A percentile compares a stretch with the other conserved stretches of the same genome.
Conservation (phyloP, 2,888 invertebrate genomes). For the Tetropium fuscum region DNA sequence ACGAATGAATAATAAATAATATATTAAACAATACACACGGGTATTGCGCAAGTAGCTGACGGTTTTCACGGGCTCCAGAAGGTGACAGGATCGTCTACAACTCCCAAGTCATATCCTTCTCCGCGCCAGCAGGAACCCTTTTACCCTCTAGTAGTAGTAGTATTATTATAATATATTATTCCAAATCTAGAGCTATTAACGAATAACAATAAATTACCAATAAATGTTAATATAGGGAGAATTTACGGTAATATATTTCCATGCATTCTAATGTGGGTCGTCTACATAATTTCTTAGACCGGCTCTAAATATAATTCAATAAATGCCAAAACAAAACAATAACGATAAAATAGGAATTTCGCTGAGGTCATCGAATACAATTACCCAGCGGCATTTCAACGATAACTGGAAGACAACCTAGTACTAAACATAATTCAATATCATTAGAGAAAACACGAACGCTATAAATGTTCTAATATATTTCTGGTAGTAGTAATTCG, state of each 20-base stretch:
- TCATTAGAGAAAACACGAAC: conserved; percentile 7
- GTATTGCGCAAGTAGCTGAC: too few species aligned
- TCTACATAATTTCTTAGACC: neutral
- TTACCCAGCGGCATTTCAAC: conserved; percentile 1
- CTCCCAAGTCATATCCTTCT: too few species aligned
- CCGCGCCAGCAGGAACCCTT: too few species aligned
- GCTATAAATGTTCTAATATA: too few species aligned
- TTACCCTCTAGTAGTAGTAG: too few species aligned
- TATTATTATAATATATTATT: too few species aligned
- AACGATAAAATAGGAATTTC: conserved; percentile 7
- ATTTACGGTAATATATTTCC: neutral
- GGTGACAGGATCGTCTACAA: too few species aligned
- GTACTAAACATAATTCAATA: neutral
- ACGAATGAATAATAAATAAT: too few species aligned
- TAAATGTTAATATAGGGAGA: neutral
- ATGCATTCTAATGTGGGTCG: conserved; percentile 5
- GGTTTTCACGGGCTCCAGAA: too few species aligned
- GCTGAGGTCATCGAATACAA: neutral
- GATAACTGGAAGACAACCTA: neutral
- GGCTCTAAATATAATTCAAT: neutral
- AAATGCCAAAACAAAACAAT: conserved; percentile 13
- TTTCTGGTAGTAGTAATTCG: too few species aligned
- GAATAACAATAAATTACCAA: neutral
- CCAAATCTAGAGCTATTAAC: neutral
- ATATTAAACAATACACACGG: too few species aligned